Base-by-base conservation (phyloP, 2,113 vertebrate species). In the Oplegnathus fasciatus region DNA sequence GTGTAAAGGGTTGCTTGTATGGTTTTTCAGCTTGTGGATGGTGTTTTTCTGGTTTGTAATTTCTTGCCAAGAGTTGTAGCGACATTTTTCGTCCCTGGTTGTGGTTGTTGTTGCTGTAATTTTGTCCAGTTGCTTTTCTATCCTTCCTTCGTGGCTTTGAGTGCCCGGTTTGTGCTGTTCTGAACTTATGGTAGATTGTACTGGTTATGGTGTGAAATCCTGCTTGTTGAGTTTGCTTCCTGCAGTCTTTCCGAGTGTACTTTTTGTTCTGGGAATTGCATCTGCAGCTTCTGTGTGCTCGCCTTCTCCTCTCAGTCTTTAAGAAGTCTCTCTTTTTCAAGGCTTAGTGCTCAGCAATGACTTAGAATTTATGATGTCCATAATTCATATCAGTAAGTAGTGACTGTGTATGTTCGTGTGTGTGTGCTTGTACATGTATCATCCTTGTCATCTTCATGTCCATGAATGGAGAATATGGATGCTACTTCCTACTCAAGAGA, bases 381-480 rank as follows among this genome's bases (percentile, higher is more conserved):
- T 84, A 50, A 90, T 84, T 90, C 80, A 91, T 74, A 65, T 86
- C 72, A 54, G 30, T n/a, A 20, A 42, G 73, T 82, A 85, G n/a
- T 84, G 85, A 9, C 14, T 86, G 87, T 90, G 89, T 94, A 11
- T 86, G 68, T 79, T n/a, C 20, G 92, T 92, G 78, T 91, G 91
- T 92, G 88, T 93, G 88, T 90, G 81, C 30, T 6, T 65, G 90
- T 93, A 89, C 92, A 87, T 91, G 90, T 90, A 91, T 95, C 91
- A 93, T 96, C 87, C 76, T 90, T 86, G 82, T 94, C 92, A 92
- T 94, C 86, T 89, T 96, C 88, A 85, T 90, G 76, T 84, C 87
- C 94, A 82, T 95, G 84, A 94, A 86, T 89, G 93, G 95, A 95
- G 95, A 96, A 96, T 93, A 93, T 95, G 95, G 95, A 95, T 93